A percentile compares a stretch with the other conserved stretches of the same genome.
Conservation (phyloP, 2,113 vertebrate genomes). For the Pterocles burchelli region DNA sequence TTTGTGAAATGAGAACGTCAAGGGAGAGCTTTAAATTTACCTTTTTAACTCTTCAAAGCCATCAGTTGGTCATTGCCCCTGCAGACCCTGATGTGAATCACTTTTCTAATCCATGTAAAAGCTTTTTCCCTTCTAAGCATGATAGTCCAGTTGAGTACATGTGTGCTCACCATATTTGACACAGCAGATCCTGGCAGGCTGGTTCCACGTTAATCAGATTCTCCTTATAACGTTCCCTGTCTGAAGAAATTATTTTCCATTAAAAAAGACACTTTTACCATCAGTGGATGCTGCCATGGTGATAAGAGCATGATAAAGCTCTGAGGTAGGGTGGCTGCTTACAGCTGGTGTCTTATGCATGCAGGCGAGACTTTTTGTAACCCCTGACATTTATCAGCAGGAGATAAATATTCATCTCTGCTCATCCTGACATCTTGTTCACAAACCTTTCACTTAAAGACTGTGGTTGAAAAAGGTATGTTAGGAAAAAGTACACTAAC, state of each 20-base stretch:
- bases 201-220: background rate
- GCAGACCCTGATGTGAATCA: background rate
- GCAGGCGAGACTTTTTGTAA: background rate
- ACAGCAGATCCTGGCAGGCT: background rate
- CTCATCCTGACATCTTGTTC: background rate
- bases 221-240: background rate
- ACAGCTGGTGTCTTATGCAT: background rate
- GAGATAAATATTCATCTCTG: background rate
- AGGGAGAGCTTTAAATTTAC: background rate
- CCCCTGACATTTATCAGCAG: background rate
- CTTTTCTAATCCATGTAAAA: background rate
- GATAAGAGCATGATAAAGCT: conserved; percentile 15
- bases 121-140: background rate
- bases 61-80: background rate
- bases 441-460: background rate
- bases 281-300: background rate
- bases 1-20: background rate
- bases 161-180: background rate
- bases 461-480: background rate
- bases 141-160: background rate
- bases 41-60: background rate
- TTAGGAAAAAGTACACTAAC: background rate
- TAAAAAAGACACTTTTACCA: conserved; percentile 13
- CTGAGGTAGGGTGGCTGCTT: conserved; percentile 25
- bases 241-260: background rate